phyloP scores from a whole-genome alignment of 2,113 vertebrate genomes.

The Vulpes ferrilata region DNA sequence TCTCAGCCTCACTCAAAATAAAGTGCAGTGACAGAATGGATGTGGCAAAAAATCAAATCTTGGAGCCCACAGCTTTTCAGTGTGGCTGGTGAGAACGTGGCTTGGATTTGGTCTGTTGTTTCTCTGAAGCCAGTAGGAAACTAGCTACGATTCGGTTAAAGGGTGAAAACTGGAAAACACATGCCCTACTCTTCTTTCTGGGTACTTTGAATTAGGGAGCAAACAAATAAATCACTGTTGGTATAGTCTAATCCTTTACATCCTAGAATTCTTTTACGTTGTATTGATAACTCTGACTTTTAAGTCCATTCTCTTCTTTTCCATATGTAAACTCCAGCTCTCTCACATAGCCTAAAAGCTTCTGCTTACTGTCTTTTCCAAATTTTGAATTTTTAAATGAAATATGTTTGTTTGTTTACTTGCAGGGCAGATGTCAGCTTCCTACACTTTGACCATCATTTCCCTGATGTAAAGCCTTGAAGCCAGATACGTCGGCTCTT shows the following conservation, averaged over 20 bases:
- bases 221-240: background rate
- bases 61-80: background rate
- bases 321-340: conserved; percentile 10
- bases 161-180: conserved; percentile 27
- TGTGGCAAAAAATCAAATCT: background rate
- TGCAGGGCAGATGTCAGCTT: conserved; percentile 17
- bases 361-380: conserved; percentile 39
- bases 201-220: conserved; percentile 18
- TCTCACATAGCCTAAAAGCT: background rate
- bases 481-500: conserved; percentile 18
- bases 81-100: background rate
- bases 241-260: background rate
- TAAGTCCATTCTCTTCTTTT: conserved; percentile 10
- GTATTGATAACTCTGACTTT: conserved; percentile 37
- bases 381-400: conserved; percentile 61
- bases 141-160: background rate
- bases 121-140: background rate
- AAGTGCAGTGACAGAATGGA: background rate
- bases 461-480: background rate
- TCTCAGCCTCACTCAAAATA: background rate
- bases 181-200: background rate
- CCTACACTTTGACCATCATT: conserved; percentile 24
- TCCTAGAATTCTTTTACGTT: conserved; percentile 32
- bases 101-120: background rate
- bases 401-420: conserved; percentile 36